Evolutionary conservation across 2,888 invertebrate species (phyloP).

Genomic region (Mechanitis mazaeus): DNA sequence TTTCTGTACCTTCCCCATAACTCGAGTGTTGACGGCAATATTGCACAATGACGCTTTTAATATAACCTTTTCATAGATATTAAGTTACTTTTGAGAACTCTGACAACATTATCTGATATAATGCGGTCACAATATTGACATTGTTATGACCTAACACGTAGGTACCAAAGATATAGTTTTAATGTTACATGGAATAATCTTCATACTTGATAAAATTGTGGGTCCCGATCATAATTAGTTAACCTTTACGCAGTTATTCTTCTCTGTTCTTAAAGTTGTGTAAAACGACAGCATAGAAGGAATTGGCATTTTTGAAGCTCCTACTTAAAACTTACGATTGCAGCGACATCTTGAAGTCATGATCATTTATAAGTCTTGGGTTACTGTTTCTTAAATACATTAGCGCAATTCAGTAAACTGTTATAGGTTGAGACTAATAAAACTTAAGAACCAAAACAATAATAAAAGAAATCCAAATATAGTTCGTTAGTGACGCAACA

Average conservation of each 20-base stretch:
- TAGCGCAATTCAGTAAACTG: no score
- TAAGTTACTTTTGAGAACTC: slow-evolving; percentile 33
- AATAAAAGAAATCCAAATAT: slow-evolving; percentile 30
- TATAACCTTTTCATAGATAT: slow-evolving; percentile 33
- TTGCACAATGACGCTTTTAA: slow-evolving; percentile 36
- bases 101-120: slow-evolving; percentile 8
- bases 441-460: slow-evolving; percentile 2
- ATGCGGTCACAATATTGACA: slow-evolving; percentile 2
- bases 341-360: no score
- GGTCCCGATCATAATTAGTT: no score
- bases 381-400: background rate
- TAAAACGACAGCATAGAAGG: no score
- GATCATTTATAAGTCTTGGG: background rate
- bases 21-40: slow-evolving; percentile 37
- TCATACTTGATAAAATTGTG: no score
- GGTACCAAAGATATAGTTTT: background rate
- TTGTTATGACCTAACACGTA: background rate
- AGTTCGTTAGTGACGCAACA: slow-evolving; percentile 48
- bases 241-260: no score
- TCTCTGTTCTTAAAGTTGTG: no score
- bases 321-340: no score
- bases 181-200: background rate
- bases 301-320: no score
- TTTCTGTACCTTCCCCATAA: slow-evolving; percentile 22
- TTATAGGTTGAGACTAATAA: background rate